A percentile compares a stretch with the other conserved stretches of the same genome.
These are phyloP conservation scores for Daktulosphaira vitifoliae DNA, from an alignment of 1,140 invertebrate species.

Conservation along the genomic window DNA sequence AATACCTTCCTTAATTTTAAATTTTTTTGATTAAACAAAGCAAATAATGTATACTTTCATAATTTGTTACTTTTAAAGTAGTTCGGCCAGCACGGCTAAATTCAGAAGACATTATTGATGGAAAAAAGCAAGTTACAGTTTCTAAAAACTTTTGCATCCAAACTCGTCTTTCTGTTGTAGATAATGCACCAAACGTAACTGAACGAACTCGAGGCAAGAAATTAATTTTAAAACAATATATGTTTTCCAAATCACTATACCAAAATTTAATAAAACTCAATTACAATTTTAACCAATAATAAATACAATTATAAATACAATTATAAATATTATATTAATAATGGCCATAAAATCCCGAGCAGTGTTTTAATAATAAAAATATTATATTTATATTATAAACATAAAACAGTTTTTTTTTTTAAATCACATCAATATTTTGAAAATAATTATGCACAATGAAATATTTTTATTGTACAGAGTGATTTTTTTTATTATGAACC, in stretches of 20 bases:
- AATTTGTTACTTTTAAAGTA: constrained; percentile 53
- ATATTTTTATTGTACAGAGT: too few species aligned
- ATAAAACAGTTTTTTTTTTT: too few species aligned
- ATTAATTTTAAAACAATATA: constrained; percentile 52
- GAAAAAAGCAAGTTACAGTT: constrained; percentile 51
- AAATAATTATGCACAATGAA: too few species aligned
- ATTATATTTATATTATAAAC: too few species aligned
- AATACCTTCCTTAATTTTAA: constrained; percentile 50
- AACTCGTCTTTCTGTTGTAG: constrained; percentile 49
- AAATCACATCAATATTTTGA: too few species aligned
- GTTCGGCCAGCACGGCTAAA: constrained; percentile 57
- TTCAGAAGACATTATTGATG: constrained; percentile 51
- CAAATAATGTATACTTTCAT: neutral
- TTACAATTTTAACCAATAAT: too few species aligned
- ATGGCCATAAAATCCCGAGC: too few species aligned
- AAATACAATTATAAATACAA: too few species aligned
- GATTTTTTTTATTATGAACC: too few species aligned
- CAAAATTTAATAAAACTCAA: too few species aligned
- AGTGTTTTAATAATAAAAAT: too few species aligned
- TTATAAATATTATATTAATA: too few species aligned
- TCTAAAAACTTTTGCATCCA: constrained; percentile 63
- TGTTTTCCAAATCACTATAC: constrained; percentile 49
- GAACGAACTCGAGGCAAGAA: constrained; percentile 45
- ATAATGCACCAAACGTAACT: constrained; percentile 49
- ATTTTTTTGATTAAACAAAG: neutral